Conservation (phyloP, 2,888 invertebrate species). For the Candidula unifasciata region DNA sequence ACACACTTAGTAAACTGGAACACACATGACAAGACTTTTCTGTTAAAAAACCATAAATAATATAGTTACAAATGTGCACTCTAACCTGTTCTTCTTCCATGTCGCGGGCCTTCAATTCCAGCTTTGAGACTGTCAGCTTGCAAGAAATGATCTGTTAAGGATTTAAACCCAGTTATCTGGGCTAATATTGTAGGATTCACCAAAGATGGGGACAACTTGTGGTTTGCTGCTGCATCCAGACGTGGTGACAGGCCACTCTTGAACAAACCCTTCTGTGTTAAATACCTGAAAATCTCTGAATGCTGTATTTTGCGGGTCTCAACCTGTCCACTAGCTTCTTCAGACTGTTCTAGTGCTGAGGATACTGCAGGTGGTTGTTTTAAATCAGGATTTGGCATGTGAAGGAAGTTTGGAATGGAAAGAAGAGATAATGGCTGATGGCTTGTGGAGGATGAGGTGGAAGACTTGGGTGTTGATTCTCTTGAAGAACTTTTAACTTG, state of each 20-base stretch:
- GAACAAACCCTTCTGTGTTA: constrained; percentile 74
- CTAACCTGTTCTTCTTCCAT: not conserved
- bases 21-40: too few relatives aligned
- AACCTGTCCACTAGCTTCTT: constrained; percentile 6
- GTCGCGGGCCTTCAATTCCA: not conserved
- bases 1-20: too few relatives aligned
- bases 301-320: constrained; percentile 59
- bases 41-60: not conserved
- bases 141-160: constrained; percentile 37
- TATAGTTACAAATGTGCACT: not conserved
- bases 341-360: not conserved
- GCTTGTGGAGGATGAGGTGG: constrained; percentile 3
- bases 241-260: constrained; percentile 55
- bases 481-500: not conserved
- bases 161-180: constrained; percentile 38
- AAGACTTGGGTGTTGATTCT: constrained; percentile 14
- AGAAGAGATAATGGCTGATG: not conserved
- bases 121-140: constrained; percentile 40
- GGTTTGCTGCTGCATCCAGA: constrained; percentile 56
- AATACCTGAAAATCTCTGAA: constrained; percentile 74
- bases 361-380: not conserved
- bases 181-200: constrained; percentile 37
- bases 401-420: constrained; percentile 30
- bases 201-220: constrained; percentile 50
- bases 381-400: constrained; percentile 16